Evolutionary conservation across 53 echinoderm and acorn worm genomes (phyloP).

Genomic region (Luidia sarsii): DNA sequence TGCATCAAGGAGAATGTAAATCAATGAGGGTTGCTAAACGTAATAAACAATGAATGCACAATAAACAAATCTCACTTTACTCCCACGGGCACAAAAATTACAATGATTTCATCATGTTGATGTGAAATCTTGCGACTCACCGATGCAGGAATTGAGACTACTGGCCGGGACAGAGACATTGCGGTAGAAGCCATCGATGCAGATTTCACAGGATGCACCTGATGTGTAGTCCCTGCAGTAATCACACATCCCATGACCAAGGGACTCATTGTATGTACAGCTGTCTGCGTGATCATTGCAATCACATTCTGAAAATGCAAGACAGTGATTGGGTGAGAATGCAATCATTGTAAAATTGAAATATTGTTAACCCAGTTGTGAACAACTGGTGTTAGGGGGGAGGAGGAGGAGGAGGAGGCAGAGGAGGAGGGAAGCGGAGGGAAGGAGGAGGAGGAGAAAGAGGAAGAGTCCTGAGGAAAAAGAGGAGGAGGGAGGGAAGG

Average conservation of each 20-base stretch:
- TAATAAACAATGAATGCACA: no score
- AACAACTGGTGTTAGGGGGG: no score
- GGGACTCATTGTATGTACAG: constrained; percentile 75
- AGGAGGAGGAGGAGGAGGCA: no score
- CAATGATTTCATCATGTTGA: neutral
- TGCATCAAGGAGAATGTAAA: no score
- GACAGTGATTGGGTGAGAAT: no score
- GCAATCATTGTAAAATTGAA: no score
- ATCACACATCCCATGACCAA: constrained; percentile 79
- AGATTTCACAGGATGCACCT: constrained; percentile 81
- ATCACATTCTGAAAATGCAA: constrained; percentile 75
- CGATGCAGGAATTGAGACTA: constrained; percentile 40
- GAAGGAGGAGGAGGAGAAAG: no score
- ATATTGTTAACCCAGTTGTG: no score
- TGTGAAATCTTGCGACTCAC: constrained; percentile 3
- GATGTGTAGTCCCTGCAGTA: constrained; percentile 84
- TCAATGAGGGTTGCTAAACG: neutral
- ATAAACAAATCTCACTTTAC: neutral
- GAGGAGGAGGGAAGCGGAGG: no score
- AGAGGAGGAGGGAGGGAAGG: no score
- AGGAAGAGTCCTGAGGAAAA: no score
- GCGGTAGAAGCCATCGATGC: constrained; percentile 74
- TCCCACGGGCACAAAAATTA: neutral
- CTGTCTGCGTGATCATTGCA: constrained; percentile 87
- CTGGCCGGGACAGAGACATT: constrained; percentile 45